Percentiles rank a stretch among this genome's conserved stretches.
Evolutionary conservation across 1,140 invertebrate genomes (phyloP).

Genomic region (Penaeus indicus): DNA sequence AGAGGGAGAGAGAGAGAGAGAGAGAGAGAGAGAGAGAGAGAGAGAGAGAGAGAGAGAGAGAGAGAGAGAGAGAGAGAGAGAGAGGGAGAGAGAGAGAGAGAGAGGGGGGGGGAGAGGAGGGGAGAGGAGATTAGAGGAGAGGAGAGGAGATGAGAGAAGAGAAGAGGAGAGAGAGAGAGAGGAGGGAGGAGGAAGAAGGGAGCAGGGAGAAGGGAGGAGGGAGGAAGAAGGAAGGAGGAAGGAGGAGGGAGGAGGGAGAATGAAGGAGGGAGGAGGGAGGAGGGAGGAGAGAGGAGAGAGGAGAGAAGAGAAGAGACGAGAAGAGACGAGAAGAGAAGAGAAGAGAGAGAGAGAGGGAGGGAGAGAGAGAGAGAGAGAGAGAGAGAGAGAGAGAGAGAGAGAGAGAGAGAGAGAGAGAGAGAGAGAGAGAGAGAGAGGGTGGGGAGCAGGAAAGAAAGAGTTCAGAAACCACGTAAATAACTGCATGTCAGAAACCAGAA

Average conservation of each 20-base stretch:
- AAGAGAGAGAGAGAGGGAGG: neutral
- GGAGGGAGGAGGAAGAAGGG: neutral
- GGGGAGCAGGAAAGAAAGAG: neutral
- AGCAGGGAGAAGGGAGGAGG: neutral
- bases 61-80: neutral
- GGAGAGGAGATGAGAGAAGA: neutral
- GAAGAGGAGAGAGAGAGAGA: neutral
- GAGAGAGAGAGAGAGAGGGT: neutral
- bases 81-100: neutral
- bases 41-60: neutral
- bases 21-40: constrained; percentile 28
- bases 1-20: neutral
- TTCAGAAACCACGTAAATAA: too few species aligned
- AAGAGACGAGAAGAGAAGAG: neutral
- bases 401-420: constrained; percentile 31
- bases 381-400: neutral
- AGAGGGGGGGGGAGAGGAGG: neutral
- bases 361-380: neutral
- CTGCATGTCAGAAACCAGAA: too few species aligned
- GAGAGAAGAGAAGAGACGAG: neutral
- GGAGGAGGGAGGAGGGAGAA: neutral
- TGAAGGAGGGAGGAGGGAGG: neutral
- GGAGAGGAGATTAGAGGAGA: neutral
- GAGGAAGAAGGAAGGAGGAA: neutral
- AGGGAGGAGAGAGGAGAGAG: neutral